Percentiles rank a stretch among this genome's conserved stretches.
phyloP scores from a whole-genome alignment of 2,888 invertebrate genomes.

The Caenorhabditis afra region DNA sequence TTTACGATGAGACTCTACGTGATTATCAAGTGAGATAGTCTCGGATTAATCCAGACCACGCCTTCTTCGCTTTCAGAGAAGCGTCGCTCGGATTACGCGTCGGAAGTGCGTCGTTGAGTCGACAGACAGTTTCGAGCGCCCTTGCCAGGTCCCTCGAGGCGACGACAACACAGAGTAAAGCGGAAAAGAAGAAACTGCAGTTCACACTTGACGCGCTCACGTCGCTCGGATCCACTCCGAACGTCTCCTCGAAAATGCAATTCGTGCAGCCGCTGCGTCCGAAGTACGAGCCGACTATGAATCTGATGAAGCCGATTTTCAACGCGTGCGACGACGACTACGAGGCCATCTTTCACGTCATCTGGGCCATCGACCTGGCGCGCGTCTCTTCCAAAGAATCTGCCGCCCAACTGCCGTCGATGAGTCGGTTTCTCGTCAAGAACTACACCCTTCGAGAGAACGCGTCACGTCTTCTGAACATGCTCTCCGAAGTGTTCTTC shows the following conservation, averaged over 20 bases:
- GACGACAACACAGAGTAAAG: slow-evolving; percentile 4
- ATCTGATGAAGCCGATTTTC: slow-evolving; percentile 53
- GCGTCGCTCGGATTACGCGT: slow-evolving; percentile 50
- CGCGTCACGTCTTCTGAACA: slow-evolving; percentile 37
- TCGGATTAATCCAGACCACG: background rate
- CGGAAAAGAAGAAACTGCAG: slow-evolving; percentile 25
- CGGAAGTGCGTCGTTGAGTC: slow-evolving; percentile 38
- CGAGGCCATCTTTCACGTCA: slow-evolving; percentile 64
- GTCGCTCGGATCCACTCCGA: slow-evolving; percentile 46
- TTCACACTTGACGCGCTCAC: slow-evolving; percentile 49
- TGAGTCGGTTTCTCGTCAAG: slow-evolving; percentile 31
- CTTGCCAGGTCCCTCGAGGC: slow-evolving; percentile 42
- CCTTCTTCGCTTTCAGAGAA: slow-evolving; percentile 31
- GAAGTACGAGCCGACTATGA: slow-evolving; percentile 48
- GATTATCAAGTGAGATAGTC: slow-evolving; percentile 40
- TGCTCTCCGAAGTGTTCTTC: slow-evolving; percentile 37
- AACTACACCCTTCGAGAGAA: slow-evolving; percentile 46
- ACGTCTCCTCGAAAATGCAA: slow-evolving; percentile 60
- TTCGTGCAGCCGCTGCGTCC: slow-evolving; percentile 64
- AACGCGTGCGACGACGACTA: slow-evolving; percentile 37
- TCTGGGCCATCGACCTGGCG: slow-evolving; percentile 64
- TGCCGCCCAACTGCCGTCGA: slow-evolving; percentile 12
- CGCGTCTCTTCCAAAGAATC: slow-evolving; percentile 33
- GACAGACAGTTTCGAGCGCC: slow-evolving; percentile 43
- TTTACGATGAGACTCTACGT: slow-evolving; percentile 43